phyloP scores from a whole-genome alignment of 30 jellyfish, hydroid and myxozoan species.

The Mastigias papua region DNA sequence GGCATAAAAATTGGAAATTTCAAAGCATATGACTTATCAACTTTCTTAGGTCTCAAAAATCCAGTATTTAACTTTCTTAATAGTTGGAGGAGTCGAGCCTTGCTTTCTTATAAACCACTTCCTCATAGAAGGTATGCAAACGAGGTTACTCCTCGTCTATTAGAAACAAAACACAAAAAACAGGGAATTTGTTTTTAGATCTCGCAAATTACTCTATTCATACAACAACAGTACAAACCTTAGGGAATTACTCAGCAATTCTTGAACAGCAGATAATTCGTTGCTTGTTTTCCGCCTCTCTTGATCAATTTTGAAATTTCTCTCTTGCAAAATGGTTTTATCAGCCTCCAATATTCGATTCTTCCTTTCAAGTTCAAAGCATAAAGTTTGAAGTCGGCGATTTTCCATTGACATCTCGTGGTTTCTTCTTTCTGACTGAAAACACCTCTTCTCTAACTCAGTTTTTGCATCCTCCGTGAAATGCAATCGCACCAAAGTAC shows the following conservation, averaged over 20 bases:
- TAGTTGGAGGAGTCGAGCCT: too few relatives aligned
- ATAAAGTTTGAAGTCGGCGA: constrained; percentile 46
- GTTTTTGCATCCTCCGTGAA: constrained; percentile 49
- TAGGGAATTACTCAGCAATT: constrained; percentile 52
- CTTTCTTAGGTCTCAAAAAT: too few relatives aligned
- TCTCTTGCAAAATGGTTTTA: constrained; percentile 62
- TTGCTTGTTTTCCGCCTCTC: constrained; percentile 49
- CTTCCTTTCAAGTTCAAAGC: constrained; percentile 72
- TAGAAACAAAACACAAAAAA: too few relatives aligned
- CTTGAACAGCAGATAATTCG: constrained; percentile 54
- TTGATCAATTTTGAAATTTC: constrained; percentile 58
- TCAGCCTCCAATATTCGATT: constrained; percentile 61
- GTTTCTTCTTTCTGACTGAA: constrained; percentile 65
- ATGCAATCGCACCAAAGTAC: constrained; percentile 32
- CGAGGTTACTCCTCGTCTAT: too few relatives aligned
- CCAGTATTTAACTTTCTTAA: too few relatives aligned
- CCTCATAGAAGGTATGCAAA: too few relatives aligned
- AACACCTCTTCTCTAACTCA: constrained; percentile 67
- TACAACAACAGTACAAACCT: constrained; percentile 40
- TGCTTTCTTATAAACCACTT: too few relatives aligned
- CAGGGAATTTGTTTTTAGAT: too few relatives aligned
- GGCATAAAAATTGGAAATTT: too few relatives aligned
- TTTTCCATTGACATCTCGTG: constrained; percentile 45
- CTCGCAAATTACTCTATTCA: too few relatives aligned
- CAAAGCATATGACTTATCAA: too few relatives aligned